Evolutionary conservation across 2,888 invertebrate species (phyloP), one percentile per base, ranked within the genome.

Genomic region (Dioctria linearis): DNA sequence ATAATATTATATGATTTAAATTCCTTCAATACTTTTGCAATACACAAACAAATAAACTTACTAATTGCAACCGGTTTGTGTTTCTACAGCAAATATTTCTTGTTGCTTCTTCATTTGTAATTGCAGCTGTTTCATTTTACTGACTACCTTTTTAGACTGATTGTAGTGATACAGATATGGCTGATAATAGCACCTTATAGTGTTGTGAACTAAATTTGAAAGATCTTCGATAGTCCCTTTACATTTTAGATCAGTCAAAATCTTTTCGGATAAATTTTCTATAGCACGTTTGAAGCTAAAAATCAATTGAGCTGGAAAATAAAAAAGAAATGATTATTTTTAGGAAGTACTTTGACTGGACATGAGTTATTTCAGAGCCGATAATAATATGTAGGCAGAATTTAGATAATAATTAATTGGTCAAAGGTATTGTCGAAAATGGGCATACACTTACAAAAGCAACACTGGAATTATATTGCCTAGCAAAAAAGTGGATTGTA

Each of bases 21-120:
- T 39, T 39, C 25, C 9, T 13, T 37, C n/a, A 37, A 11, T n/a
- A n/a, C n/a, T n/a, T n/a, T n/a, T n/a, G n/a, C n/a, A 51, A 39
- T 51, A 51, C n/a, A n/a, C n/a, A n/a, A 49, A 5, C 4, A 4
- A 51, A 39, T 51, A 51, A 49, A 5, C 4, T 2, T 73, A 69
- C 8, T 54, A 39, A 13, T 13, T 73, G n/a, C 13, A 37, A 4
- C 37, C 39, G n/a, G 69, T n/a, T 2, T 11, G 5, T 37, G 51
- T 46, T 37, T 69, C 51, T 13, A 43, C 11, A 1, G 25, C 5
- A 25, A 69, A 39, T 3, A 13, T 49, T 8, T 49, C 51, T 11
- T 51, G 25, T 51, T 69, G 49, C 51, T 37, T 69, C 8, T n/a
- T 11, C 37, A 69, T 69, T 51, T 54, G 69, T 4, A 11, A 3